Evolutionary conservation across 2,113 vertebrate genomes (phyloP).

Genomic region (Megalops atlanticus): DNA sequence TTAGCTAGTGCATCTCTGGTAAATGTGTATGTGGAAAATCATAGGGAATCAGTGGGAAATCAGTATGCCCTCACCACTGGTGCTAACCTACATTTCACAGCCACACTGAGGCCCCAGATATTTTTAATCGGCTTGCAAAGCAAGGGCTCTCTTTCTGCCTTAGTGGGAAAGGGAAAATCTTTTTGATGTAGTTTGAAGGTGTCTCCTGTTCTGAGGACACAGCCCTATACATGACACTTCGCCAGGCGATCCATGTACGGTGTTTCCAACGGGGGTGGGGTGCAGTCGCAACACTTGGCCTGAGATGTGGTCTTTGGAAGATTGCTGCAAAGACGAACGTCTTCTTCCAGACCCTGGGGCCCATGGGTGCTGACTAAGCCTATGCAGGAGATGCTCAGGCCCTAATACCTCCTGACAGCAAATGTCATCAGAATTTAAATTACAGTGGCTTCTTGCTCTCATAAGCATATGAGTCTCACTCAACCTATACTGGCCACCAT

Average conservation of each 20-base stretch:
- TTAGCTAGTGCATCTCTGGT: background rate
- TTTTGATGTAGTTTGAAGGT: conserved; percentile 52
- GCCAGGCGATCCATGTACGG: conserved; percentile 52
- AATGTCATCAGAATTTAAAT: conserved; percentile 83
- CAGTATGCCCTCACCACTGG: background rate
- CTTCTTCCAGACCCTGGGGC: conserved; percentile 63
- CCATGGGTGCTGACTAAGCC: conserved; percentile 75
- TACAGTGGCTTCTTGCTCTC: conserved; percentile 66
- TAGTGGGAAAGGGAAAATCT: conserved; percentile 28
- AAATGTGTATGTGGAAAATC: background rate
- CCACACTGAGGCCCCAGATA: background rate
- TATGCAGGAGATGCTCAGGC: conserved; percentile 59
- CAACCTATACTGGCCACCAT: conserved; percentile 70
- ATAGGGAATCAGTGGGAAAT: background rate
- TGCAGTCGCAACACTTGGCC: background rate
- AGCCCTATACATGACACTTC: conserved; percentile 67
- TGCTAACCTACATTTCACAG: conserved; percentile 2
- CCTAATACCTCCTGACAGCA: conserved; percentile 78
- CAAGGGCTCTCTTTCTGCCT: conserved; percentile 27
- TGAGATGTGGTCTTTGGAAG: conserved; percentile 53
- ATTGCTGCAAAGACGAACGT: conserved; percentile 61
- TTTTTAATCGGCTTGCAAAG: conserved; percentile 30
- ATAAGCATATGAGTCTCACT: conserved; percentile 68
- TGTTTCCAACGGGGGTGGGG: conserved; percentile 11
- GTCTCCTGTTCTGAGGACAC: conserved; percentile 56